Conservation (phyloP, 1,140 invertebrate species). For the Arion vulgaris region DNA sequence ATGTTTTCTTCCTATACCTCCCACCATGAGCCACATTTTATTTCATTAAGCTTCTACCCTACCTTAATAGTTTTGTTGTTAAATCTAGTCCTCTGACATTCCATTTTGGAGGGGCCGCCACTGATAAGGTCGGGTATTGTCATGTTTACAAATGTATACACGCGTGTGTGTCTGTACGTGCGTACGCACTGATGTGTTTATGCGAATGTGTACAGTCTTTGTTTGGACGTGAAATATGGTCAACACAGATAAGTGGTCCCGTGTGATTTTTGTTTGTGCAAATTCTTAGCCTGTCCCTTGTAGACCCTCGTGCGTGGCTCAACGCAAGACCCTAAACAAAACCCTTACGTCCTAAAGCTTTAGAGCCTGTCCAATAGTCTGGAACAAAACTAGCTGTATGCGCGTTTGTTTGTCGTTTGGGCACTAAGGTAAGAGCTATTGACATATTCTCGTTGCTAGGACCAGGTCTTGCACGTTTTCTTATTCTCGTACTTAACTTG, state of each 20-base stretch:
- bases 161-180: not conserved
- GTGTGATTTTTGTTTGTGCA: not conserved
- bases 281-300: not conserved
- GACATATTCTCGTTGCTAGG: not conserved
- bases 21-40: too few relatives aligned
- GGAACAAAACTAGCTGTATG: not conserved
- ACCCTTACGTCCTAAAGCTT: not conserved
- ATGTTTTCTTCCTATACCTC: not conserved
- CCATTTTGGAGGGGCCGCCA: not conserved
- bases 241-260: conserved; percentile 11
- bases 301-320: not conserved
- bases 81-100: not conserved
- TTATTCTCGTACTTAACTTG: not conserved
- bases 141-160: too few relatives aligned
- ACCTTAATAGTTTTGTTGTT: too few relatives aligned
- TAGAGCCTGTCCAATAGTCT: not conserved
- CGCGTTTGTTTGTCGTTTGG: not conserved
- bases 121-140: not conserved
- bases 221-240: conserved; percentile 2
- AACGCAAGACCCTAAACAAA: not conserved
- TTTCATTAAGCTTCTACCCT: too few relatives aligned
- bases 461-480: not conserved
- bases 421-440: conserved; percentile 3
- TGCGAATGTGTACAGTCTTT: not conserved
- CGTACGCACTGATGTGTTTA: not conserved